These are phyloP conservation scores for Buphagus erythrorhynchus DNA, from an alignment of 2,797 vertebrate genomes.

Conservation along the genomic window DNA sequence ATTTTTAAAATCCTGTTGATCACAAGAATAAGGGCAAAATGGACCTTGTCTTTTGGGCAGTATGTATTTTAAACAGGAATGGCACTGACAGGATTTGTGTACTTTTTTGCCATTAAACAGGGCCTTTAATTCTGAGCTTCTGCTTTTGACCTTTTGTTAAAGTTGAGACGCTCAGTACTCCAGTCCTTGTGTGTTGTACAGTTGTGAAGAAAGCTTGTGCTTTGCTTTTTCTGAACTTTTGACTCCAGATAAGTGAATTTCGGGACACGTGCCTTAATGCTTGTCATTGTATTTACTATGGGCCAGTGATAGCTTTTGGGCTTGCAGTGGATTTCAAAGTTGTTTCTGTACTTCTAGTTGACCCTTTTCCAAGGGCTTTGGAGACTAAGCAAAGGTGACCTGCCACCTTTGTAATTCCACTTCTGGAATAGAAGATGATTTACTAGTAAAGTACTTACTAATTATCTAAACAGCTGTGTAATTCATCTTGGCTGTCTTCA, in stretches of 20 bases:
- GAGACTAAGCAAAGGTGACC: not conserved
- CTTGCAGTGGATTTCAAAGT: not conserved
- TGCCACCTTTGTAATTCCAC: not conserved
- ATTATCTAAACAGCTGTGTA: not conserved
- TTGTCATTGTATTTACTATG: not conserved
- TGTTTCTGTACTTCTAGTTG: not conserved
- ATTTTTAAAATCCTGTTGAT: not conserved
- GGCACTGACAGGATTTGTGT: not conserved
- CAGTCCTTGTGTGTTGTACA: not conserved
- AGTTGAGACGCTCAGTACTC: not conserved
- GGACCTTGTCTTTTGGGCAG: not conserved
- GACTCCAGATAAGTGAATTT: not conserved
- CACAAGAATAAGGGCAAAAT: not conserved
- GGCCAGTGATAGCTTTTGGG: not conserved
- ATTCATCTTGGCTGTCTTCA: not conserved
- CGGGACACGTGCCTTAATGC: not conserved
- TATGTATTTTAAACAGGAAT: not conserved
- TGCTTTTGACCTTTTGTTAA: not conserved
- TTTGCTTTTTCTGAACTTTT: not conserved
- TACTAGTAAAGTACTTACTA: not conserved
- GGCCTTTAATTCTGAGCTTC: not conserved
- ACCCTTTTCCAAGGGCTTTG: not conserved
- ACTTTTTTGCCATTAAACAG: not conserved
- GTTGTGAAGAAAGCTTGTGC: not conserved
- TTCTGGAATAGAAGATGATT: not conserved